These are phyloP conservation scores for Plecotus auritus DNA, from an alignment of 2,113 vertebrate species.

Conservation along the genomic window DNA sequence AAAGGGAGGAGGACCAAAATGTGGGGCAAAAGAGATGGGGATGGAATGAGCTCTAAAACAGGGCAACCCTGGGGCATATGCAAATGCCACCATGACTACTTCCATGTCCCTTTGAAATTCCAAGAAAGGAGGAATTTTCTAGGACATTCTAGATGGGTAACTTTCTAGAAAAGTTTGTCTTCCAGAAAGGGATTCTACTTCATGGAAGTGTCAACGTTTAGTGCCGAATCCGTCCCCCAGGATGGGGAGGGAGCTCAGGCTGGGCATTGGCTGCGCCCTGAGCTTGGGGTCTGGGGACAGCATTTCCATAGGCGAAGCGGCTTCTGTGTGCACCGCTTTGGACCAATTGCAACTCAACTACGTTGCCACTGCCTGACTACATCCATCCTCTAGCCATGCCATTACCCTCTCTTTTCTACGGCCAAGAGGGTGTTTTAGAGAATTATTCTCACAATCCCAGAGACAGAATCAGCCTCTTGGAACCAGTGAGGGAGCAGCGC, in stretches of 20 bases:
- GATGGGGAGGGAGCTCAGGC: neutral
- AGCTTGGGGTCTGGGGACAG: neutral
- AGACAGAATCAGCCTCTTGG: constrained; percentile 32
- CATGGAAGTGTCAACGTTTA: neutral
- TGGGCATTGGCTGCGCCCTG: accelerated
- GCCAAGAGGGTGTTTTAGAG: neutral
- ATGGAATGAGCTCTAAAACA: neutral
- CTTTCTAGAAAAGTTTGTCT: neutral
- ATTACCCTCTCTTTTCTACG: too few relatives aligned
- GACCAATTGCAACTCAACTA: neutral
- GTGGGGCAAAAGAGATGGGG: neutral
- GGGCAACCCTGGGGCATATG: accelerated
- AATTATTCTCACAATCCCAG: neutral
- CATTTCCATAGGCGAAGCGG: neutral
- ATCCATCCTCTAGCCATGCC: neutral
- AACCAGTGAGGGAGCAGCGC: neutral
- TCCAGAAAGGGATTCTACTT: neutral
- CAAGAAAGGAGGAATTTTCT: neutral
- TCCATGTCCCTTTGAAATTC: neutral
- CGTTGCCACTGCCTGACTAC: neutral
- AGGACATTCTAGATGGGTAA: neutral
- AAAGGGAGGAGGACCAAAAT: neutral
- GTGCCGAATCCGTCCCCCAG: neutral
- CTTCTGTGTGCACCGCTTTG: neutral
- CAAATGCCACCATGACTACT: neutral